These are phyloP conservation scores for Prolemur simus DNA, from an alignment of 2,113 vertebrate species.

Conservation along the genomic window DNA sequence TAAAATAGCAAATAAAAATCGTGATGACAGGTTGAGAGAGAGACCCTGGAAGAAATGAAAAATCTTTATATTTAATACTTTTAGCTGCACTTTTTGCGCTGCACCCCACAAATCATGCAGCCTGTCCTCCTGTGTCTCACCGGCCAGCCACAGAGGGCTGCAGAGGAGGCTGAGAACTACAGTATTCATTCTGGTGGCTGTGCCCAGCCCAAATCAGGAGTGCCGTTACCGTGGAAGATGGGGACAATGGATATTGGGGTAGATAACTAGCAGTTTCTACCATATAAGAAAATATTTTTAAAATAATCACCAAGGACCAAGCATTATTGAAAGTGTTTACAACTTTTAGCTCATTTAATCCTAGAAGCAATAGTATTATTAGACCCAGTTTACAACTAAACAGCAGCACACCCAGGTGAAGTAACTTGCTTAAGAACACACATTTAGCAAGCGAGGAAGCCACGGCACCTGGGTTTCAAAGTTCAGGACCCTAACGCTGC, in stretches of 20 bases:
- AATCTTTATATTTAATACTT: background rate
- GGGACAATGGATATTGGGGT: background rate
- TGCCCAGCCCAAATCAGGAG: background rate
- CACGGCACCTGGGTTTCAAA: background rate
- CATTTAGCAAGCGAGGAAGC: background rate
- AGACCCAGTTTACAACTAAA: background rate
- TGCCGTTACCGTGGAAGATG: background rate
- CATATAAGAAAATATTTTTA: background rate
- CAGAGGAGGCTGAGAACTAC: background rate
- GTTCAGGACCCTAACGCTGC: background rate
- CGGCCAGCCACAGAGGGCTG: background rate
- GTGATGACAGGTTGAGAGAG: background rate
- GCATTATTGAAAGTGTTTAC: conserved; percentile 15
- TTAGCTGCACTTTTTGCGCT: background rate
- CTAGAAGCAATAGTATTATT: background rate
- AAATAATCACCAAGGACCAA: background rate
- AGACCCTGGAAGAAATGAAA: background rate
- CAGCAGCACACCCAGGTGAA: background rate
- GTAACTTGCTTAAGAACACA: background rate
- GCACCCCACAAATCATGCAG: background rate
- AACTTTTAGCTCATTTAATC: background rate
- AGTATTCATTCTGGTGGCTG: background rate
- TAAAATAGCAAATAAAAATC: background rate
- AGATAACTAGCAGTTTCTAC: background rate
- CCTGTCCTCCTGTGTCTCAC: background rate